A percentile compares a stretch with the other conserved stretches of the same genome.
Conservation (phyloP, 2,888 invertebrate genomes). For the Polylopha cassiicola region DNA sequence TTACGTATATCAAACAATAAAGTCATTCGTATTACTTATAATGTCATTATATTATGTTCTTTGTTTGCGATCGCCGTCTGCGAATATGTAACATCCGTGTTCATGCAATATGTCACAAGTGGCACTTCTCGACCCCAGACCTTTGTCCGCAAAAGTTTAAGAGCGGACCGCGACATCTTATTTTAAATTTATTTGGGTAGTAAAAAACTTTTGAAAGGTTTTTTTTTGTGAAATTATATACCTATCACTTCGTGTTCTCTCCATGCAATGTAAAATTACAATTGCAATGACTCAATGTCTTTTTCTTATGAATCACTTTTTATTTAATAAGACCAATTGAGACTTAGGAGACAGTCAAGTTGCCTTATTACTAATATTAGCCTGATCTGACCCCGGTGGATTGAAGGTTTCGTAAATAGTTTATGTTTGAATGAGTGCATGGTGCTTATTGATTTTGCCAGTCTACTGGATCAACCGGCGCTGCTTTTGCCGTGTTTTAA, state of each 20-base stretch:
- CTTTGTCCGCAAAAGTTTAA: constrained; percentile 6
- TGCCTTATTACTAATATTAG: constrained; percentile 25
- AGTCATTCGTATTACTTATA: neutral
- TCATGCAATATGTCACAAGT: constrained; percentile 1
- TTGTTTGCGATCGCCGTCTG: neutral
- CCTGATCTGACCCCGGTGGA: constrained; percentile 26
- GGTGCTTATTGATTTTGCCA: constrained; percentile 53
- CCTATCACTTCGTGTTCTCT: neutral
- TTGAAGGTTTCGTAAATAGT: constrained; percentile 36
- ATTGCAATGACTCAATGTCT: too few species aligned
- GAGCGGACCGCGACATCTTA: neutral
- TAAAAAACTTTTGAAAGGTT: neutral
- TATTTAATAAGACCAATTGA: too few species aligned
- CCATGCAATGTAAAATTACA: neutral
- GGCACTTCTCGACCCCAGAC: constrained; percentile 3
- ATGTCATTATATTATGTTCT: neutral
- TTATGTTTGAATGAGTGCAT: constrained; percentile 38
- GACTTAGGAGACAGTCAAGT: neutral
- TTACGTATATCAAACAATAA: neutral
- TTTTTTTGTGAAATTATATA: neutral
- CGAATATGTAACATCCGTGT: constrained; percentile 5
- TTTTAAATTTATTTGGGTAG: neutral
- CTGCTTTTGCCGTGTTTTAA: constrained; percentile 25
- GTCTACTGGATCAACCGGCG: constrained; percentile 32
- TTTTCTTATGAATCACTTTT: too few species aligned